These are phyloP conservation scores for Poeciliopsis gracilis DNA, from an alignment of 2,797 vertebrate genomes.

Conservation along the genomic window DNA sequence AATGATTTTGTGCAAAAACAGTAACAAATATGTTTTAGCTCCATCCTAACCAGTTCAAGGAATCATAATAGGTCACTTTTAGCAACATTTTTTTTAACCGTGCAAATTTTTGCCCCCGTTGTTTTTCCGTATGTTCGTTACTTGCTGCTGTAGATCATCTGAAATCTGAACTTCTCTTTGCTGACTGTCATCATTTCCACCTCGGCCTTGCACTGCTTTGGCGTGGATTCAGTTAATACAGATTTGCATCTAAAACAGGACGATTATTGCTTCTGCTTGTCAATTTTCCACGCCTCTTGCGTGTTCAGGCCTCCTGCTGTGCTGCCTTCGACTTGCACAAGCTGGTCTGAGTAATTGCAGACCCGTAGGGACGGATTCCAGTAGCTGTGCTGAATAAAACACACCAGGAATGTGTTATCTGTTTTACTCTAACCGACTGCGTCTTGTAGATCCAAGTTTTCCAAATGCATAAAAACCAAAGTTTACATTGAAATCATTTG, in stretches of 20 bases:
- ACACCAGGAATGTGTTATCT: background rate
- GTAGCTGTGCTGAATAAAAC: slow-evolving; percentile 47
- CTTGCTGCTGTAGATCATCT: background rate
- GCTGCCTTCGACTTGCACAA: slow-evolving; percentile 40
- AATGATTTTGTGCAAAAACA: too few species aligned
- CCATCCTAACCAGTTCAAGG: too few species aligned
- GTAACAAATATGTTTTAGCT: too few species aligned
- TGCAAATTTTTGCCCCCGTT: background rate
- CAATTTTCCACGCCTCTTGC: background rate
- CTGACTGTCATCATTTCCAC: background rate
- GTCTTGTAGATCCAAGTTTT: background rate
- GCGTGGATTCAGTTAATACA: background rate
- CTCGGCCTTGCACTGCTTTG: background rate
- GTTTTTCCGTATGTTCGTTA: background rate
- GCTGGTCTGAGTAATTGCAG: slow-evolving; percentile 37
- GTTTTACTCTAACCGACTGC: background rate
- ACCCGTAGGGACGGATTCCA: slow-evolving; percentile 42
- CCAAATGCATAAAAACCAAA: background rate
- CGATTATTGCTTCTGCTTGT: background rate
- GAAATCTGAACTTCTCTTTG: background rate
- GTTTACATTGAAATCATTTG: background rate
- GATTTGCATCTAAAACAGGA: background rate
- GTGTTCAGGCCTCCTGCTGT: slow-evolving; percentile 22
- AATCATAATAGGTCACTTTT: background rate
- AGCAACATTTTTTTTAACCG: background rate